Percentiles rank a stretch among this genome's conserved stretches.
Evolutionary conservation across 2,797 vertebrate genomes (phyloP).

Genomic region (Macropus fuliginosus): DNA sequence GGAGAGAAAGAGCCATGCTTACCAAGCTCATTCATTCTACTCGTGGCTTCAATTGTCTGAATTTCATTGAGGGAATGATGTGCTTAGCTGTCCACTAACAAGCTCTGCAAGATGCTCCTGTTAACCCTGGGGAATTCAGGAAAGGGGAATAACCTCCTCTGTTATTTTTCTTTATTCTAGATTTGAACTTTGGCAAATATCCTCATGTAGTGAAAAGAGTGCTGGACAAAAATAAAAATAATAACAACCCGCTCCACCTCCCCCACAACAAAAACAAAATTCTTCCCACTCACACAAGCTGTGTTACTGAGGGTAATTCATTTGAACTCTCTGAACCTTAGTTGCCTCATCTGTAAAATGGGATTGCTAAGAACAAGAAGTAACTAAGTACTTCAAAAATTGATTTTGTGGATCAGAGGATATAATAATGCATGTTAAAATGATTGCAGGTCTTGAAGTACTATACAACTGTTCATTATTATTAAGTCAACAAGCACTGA

Average conservation of each 20-base stretch:
- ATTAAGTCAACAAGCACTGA: neutral
- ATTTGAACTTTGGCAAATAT: neutral
- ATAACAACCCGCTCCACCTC: too few relatives aligned
- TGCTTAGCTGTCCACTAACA: neutral
- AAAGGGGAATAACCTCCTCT: neutral
- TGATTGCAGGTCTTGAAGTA: neutral
- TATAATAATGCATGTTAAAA: neutral
- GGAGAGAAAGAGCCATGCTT: neutral
- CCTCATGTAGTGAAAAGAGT: neutral
- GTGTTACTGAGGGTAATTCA: neutral
- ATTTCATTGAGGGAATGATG: neutral
- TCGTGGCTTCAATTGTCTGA: neutral
- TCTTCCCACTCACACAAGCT: neutral
- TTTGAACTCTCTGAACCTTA: neutral
- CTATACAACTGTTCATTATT: neutral
- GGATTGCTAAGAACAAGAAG: neutral
- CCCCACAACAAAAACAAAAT: neutral
- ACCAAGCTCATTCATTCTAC: neutral
- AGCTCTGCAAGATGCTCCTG: neutral
- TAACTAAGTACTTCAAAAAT: neutral
- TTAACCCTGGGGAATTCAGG: neutral
- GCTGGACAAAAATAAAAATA: neutral
- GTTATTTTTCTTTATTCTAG: neutral
- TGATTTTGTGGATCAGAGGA: neutral
- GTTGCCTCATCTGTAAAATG: neutral